A percentile compares a stretch with the other conserved stretches of the same genome.
phyloP scores from a whole-genome alignment of 2,888 invertebrate species.

The Conomelus anceps region DNA sequence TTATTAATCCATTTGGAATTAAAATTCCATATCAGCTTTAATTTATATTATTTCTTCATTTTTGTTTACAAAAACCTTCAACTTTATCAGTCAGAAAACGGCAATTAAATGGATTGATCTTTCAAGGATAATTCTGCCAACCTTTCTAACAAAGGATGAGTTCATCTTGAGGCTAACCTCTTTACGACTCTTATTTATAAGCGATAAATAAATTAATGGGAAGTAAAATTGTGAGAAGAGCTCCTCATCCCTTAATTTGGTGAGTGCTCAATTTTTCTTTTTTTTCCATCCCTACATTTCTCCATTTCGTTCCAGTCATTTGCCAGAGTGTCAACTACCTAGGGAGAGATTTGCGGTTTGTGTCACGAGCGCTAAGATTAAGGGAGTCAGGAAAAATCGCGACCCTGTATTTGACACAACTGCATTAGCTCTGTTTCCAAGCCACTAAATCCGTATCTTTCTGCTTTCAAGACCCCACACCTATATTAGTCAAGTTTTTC shows the following conservation, averaged over 20 bases:
- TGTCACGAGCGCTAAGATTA: neutral
- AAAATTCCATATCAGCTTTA: no score
- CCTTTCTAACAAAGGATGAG: no score
- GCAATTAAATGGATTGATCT: no score
- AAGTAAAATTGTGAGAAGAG: neutral
- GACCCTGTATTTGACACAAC: neutral
- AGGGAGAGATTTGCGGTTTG: neutral
- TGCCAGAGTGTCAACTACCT: neutral
- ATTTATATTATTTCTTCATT: no score
- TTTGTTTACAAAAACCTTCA: no score
- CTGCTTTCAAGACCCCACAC: neutral
- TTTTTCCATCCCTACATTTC: neutral
- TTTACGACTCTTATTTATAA: neutral
- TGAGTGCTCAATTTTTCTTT: neutral
- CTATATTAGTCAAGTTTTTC: neutral
- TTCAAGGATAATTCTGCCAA: no score
- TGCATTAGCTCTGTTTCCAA: neutral
- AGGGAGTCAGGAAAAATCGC: neutral
- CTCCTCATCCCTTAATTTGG: neutral
- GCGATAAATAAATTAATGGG: neutral
- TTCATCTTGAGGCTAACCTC: neutral
- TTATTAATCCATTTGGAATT: no score
- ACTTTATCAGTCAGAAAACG: no score
- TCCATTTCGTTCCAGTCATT: neutral
- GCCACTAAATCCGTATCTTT: neutral